phyloP scores from a whole-genome alignment of 2,797 vertebrate genomes.

The Sylvia borin region DNA sequence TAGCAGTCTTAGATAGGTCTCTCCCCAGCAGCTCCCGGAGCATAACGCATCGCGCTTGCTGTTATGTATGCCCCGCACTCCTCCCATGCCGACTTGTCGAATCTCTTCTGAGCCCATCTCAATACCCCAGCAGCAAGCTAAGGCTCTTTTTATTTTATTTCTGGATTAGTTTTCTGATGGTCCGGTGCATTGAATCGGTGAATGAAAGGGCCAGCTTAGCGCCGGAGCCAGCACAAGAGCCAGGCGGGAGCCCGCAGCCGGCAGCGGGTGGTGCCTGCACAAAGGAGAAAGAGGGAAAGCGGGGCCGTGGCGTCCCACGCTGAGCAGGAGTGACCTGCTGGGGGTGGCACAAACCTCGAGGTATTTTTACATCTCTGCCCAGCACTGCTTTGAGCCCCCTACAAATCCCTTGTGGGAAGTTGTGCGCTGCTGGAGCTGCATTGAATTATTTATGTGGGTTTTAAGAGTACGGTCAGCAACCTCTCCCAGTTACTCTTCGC shows the following conservation, averaged over 20 bases:
- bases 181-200: conserved; percentile 11
- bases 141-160: background rate
- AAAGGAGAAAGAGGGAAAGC: background rate
- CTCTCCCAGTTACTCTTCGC: background rate
- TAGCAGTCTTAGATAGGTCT: background rate
- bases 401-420: background rate
- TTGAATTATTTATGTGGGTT: background rate
- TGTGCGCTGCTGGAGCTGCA: background rate
- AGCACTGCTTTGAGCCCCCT: background rate
- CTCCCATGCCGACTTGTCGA: background rate
- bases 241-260: background rate
- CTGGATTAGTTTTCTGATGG: conserved; percentile 40
- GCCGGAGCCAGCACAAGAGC: background rate
- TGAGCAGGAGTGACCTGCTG: background rate
- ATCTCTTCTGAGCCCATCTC: background rate
- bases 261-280: background rate
- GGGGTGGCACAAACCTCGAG: background rate
- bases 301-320: background rate
- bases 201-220: conserved; percentile 10
- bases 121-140: background rate
- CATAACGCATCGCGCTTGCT: background rate
- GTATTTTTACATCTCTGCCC: background rate
- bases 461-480: background rate
- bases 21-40: background rate
- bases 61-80: background rate